Evolutionary conservation across 2,113 vertebrate genomes (phyloP).

Genomic region (Poecilia latipinna): DNA sequence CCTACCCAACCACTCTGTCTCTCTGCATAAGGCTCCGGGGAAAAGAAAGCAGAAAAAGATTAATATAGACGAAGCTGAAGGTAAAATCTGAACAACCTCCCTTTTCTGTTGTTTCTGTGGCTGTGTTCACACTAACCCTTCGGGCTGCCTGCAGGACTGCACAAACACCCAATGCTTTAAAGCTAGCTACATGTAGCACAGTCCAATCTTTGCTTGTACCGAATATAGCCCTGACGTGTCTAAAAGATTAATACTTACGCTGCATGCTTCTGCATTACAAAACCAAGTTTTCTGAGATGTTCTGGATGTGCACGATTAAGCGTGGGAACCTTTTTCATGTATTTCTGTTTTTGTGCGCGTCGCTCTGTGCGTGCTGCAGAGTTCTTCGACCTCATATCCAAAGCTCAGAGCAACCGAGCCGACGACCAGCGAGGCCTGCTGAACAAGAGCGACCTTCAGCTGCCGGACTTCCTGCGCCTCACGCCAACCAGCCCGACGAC

Average conservation of each 20-base stretch:
- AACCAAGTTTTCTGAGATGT: background rate
- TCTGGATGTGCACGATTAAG: constrained; percentile 23
- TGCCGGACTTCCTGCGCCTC: constrained; percentile 94
- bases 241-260: constrained; percentile 56
- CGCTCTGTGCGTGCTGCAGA: constrained; percentile 78
- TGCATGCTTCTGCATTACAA: constrained; percentile 45
- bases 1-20: constrained; percentile 81
- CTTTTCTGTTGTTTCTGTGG: constrained; percentile 48
- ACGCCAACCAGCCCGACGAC: constrained; percentile 57
- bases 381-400: constrained; percentile 99
- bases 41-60: constrained; percentile 97
- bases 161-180: constrained; percentile 67
- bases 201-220: constrained; percentile 56
- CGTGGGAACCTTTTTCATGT: constrained; percentile 26
- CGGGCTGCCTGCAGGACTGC: constrained; percentile 51
- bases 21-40: constrained; percentile 83
- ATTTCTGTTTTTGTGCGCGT: constrained; percentile 18
- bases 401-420: constrained; percentile 97
- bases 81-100: constrained; percentile 80
- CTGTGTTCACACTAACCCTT: constrained; percentile 69
- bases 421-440: constrained; percentile 98
- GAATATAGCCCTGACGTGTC: constrained; percentile 72
- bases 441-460: constrained; percentile 93
- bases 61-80: constrained; percentile 99
- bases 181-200: constrained; percentile 67